Base-by-base conservation (phyloP, 2,888 invertebrate genomes). In the Antitype chi region DNA sequence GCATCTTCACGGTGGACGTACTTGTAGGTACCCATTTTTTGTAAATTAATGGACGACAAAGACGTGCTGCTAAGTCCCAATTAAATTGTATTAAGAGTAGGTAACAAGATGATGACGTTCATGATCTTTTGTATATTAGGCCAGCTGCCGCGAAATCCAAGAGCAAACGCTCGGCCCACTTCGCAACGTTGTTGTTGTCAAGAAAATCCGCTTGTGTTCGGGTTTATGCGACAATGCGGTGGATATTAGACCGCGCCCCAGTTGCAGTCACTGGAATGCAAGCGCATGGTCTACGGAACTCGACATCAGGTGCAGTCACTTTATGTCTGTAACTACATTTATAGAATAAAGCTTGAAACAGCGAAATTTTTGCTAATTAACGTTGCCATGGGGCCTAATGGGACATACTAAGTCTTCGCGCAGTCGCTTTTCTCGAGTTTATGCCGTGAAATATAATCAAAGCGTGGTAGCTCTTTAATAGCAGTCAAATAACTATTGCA, bases 401-500 rank as follows among this genome's bases (percentile, higher is more conserved):
- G 17, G 8, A 76, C 25, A 53, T 43, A n/a, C 23, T 38, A 25
- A 62, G 55, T n/a, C 38, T 59, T 72, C 13, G 23, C 25, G 20
- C 25, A 38, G 49, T 43, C 43, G 1, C 32, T 62, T 62, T 28
- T 55, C 49, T 59, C 17, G 20, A 57, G 20, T 71, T 72, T 52
- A 32, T 72, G 49, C 25, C 49, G 28, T 52, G 13, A 63, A 28
- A 47, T 43, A 74, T 52, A 62, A 74, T 57, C 49, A 57, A 52
- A 9, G 23, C 23, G 32, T 13, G 32, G 62, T 20, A 43, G 32
- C 32, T 59, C 57, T 81, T 79, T 66, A 81, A 64, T 74, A 15
- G 63, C 32, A 74, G 67, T 79, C 68, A 79, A 80, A 73, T 55
- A 20, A 70, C 62, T 28, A 74, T 57, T 81, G 23, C 67, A 47